These are phyloP conservation scores for Syngnathus rostellatus DNA, from an alignment of 2,797 vertebrate species.

Conservation along the genomic window DNA sequence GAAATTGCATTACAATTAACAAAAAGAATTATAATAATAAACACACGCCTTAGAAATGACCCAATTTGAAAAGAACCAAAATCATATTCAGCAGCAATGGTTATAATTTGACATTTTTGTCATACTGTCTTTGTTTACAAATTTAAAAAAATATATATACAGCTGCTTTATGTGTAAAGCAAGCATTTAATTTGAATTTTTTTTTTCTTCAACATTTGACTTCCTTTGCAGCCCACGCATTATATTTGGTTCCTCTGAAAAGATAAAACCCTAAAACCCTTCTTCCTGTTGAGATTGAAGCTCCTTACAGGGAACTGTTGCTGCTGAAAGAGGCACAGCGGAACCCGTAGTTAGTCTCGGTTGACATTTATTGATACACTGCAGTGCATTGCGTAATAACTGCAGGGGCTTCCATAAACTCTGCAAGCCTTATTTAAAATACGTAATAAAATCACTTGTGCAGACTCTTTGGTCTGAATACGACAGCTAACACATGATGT, in stretches of 20 bases:
- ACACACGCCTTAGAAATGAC: too few relatives aligned
- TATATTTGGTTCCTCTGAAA: background rate
- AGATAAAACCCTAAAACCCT: background rate
- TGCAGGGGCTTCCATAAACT: conserved; percentile 43
- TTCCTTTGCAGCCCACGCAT: background rate
- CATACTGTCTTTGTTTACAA: too few relatives aligned
- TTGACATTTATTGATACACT: conserved; percentile 1
- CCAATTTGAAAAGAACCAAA: too few relatives aligned
- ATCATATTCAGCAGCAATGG: too few relatives aligned
- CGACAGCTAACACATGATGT: background rate
- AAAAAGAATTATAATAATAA: too few relatives aligned
- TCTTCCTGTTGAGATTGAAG: background rate
- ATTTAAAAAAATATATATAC: too few relatives aligned
- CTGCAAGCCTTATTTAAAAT: conserved; percentile 10
- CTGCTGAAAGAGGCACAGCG: background rate
- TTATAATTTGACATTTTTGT: too few relatives aligned
- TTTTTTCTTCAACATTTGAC: background rate
- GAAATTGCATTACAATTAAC: too few relatives aligned
- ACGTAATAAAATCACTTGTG: background rate
- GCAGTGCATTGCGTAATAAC: conserved; percentile 47
- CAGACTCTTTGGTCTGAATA: background rate
- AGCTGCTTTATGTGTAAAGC: conserved; percentile 7
- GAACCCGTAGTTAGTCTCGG: background rate
- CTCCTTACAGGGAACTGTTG: conserved; percentile 1
- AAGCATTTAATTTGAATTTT: background rate